A percentile compares a stretch with the other conserved stretches of the same genome.
Conservation (phyloP, 2,797 vertebrate genomes). For the Chelonia mydas region DNA sequence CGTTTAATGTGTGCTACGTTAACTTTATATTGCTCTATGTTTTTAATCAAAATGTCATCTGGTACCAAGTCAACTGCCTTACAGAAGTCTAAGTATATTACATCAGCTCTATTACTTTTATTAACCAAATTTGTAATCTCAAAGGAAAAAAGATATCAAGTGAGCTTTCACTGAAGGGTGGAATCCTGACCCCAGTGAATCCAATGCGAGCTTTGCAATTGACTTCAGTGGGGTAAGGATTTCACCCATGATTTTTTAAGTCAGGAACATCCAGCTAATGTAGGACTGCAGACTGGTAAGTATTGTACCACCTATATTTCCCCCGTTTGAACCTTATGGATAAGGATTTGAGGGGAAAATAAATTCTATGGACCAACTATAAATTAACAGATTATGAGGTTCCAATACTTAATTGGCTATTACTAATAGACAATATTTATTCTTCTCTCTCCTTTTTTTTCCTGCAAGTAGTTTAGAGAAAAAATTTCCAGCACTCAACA, state of each 20-base stretch:
- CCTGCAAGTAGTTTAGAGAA: background rate
- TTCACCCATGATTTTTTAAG: background rate
- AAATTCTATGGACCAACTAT: background rate
- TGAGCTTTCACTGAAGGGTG: background rate
- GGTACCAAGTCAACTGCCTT: background rate
- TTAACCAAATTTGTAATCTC: background rate
- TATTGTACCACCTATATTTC: background rate
- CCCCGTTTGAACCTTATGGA: background rate
- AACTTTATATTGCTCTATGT: no score
- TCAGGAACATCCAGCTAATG: background rate
- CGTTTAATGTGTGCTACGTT: background rate
- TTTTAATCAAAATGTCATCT: background rate
- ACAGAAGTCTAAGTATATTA: background rate
- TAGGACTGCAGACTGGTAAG: background rate
- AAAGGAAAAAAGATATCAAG: background rate
- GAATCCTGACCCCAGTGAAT: background rate
- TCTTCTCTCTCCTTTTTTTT: background rate
- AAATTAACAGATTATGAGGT: background rate
- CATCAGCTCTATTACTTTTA: background rate
- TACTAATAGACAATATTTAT: background rate
- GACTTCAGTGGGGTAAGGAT: background rate
- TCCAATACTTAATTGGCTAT: background rate
- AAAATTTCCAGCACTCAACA: background rate
- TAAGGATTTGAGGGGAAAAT: background rate
- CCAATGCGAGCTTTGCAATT: background rate